A percentile compares a stretch with the other conserved stretches of the same genome.
These are phyloP conservation scores for Drosophila miranda DNA, from an alignment of 1,140 invertebrate species.

Conservation along the genomic window DNA sequence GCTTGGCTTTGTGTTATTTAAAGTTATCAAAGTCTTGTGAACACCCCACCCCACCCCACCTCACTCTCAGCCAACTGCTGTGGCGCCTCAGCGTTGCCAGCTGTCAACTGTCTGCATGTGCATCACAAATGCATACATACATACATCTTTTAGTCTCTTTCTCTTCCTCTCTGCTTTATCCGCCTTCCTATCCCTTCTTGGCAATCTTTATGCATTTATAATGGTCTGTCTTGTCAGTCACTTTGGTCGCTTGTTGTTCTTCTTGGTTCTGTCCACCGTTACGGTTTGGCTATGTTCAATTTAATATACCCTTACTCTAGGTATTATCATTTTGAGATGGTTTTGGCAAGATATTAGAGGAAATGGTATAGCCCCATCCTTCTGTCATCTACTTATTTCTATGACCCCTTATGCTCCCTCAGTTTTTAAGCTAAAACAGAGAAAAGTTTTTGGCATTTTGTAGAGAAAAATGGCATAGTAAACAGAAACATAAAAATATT, in stretches of 20 bases:
- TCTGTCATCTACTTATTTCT: too few relatives aligned
- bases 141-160: not conserved
- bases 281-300: not conserved
- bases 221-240: conserved; percentile 33
- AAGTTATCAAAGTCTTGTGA: conserved; percentile 17
- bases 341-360: not conserved
- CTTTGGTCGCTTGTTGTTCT: conserved; percentile 26
- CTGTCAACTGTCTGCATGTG: conserved; percentile 29
- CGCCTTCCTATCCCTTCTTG: not conserved
- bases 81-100: not conserved
- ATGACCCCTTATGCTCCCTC: too few relatives aligned
- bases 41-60: not conserved
- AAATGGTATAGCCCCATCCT: too few relatives aligned
- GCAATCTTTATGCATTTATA: conserved; percentile 19
- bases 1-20: not conserved
- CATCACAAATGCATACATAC: not conserved
- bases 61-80: too few relatives aligned
- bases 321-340: too few relatives aligned
- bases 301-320: too few relatives aligned
- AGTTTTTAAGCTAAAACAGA: too few relatives aligned
- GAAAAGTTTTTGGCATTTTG: too few relatives aligned
- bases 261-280: conserved; percentile 16
- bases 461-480: too few relatives aligned
- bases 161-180: too few relatives aligned
- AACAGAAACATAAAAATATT: too few relatives aligned